phyloP scores from a whole-genome alignment of 2,888 invertebrate species.

The Drosophila cracens region DNA sequence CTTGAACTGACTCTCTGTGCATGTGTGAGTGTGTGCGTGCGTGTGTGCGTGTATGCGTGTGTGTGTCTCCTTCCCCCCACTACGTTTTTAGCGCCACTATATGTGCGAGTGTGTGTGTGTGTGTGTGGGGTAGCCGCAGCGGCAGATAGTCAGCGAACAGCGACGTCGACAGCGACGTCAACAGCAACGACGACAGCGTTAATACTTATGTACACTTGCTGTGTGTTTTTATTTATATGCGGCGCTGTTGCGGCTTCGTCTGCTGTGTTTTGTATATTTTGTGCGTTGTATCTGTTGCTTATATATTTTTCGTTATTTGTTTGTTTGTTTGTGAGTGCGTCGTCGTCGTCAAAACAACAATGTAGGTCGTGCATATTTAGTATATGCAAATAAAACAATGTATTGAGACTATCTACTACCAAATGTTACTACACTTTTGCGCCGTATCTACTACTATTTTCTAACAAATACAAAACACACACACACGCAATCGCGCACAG shows the following conservation, averaged over 20 bases:
- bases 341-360: constrained; percentile 64
- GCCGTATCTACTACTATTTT: constrained; percentile 56
- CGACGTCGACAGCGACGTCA: constrained; percentile 7
- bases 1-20: constrained; percentile 51
- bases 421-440: constrained; percentile 45
- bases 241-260: constrained; percentile 43
- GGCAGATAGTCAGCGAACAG: background rate
- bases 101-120: constrained; percentile 18
- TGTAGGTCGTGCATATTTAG: constrained; percentile 78
- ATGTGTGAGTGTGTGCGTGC: constrained; percentile 39
- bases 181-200: constrained; percentile 31
- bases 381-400: constrained; percentile 71
- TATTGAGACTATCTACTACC: constrained; percentile 45
- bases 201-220: constrained; percentile 58
- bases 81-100: constrained; percentile 25
- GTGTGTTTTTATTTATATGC: constrained; percentile 75
- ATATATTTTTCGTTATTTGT: constrained; percentile 48
- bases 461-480: constrained; percentile 59
- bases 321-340: constrained; percentile 49
- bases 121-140: constrained; percentile 24
- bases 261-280: constrained; percentile 54
- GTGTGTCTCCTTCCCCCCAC: constrained; percentile 25
- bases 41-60: constrained; percentile 23
- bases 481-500: background rate
- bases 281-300: constrained; percentile 51